Evolutionary conservation across 2,113 vertebrate genomes (phyloP), one percentile per base, ranked within the genome.

Genomic region (Pao palembangensis): DNA sequence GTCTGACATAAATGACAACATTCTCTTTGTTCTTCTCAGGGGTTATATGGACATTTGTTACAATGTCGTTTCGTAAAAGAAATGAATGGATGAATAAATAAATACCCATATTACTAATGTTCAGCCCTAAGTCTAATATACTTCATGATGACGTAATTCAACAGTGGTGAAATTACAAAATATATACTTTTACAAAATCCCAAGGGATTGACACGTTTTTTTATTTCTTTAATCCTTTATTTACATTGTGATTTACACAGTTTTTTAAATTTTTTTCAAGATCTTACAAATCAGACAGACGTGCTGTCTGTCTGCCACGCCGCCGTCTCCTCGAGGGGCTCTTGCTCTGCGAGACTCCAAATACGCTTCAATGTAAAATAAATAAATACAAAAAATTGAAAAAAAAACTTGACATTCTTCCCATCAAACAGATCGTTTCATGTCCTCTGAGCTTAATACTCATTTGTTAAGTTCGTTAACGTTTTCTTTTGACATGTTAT

Each of bases 91-190:
- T n/a, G 17, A 50, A 82, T 78, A 84, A 81, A 79, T 83, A 81
- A 80, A 84, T 78, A 83, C 62, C 66, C 64, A 38, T 61, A 10
- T 25, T 42, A 62, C 48, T 75, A 58, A 81, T 63, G 72, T 67
- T 78, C 75, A 70, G 67, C 78, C 71, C 78, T 82, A 69, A 67
- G 69, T 80, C 59, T 77, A 75, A 62, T 75, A 80, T 84, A 81
- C 47, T 67, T 55, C 75, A 65, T 56, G 71, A 65, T 80, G 63
- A 81, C 75, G 79, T 79, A 76, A 64, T 76, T 34, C 68, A 75
- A 68, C 68, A 69, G 82, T 76, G 78, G 82, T 76, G 78, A 85
- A 78, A 78, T 82, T 84, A 82, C 69, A 87, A 86, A 85, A 88
- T 83, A 87, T 82, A 82, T 79, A 73, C 70, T 81, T 68, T 67